Evolutionary conservation across 2,888 invertebrate species (phyloP).

Genomic region (Lithophane leautieri): DNA sequence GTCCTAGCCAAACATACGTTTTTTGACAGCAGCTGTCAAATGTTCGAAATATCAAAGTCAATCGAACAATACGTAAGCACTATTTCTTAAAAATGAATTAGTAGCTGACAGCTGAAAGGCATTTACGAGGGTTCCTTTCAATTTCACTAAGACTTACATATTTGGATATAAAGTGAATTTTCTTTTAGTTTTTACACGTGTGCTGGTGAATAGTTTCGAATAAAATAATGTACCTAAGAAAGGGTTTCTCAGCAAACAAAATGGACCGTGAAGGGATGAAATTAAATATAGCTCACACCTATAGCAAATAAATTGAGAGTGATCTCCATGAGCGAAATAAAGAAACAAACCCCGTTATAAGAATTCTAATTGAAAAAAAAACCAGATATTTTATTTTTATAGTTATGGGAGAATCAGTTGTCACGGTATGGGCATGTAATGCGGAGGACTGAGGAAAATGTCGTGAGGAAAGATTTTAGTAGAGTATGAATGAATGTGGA

Average conservation of each 20-base stretch:
- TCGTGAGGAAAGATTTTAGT: too few species aligned
- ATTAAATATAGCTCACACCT: conserved; percentile 13
- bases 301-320: background rate
- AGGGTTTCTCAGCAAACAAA: conserved; percentile 12
- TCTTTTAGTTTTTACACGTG: conserved; percentile 28
- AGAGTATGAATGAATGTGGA: too few species aligned
- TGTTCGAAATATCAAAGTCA: conserved; percentile 39
- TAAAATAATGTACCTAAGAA: conserved; percentile 15
- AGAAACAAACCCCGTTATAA: background rate
- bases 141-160: conserved; percentile 30
- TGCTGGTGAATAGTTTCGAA: conserved; percentile 22
- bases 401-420: too few species aligned
- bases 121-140: conserved; percentile 53
- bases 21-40: conserved; percentile 48
- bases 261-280: background rate
- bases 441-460: too few species aligned
- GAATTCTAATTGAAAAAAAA: background rate
- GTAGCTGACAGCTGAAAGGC: conserved; percentile 53
- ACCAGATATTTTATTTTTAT: background rate
- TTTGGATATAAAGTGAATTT: conserved; percentile 46
- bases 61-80: conserved; percentile 29
- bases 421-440: too few species aligned
- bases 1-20: background rate
- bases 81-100: conserved; percentile 51
- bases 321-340: background rate